Evolutionary conservation across 2,888 invertebrate genomes (phyloP).

Genomic region (Calliscelio sp.): DNA sequence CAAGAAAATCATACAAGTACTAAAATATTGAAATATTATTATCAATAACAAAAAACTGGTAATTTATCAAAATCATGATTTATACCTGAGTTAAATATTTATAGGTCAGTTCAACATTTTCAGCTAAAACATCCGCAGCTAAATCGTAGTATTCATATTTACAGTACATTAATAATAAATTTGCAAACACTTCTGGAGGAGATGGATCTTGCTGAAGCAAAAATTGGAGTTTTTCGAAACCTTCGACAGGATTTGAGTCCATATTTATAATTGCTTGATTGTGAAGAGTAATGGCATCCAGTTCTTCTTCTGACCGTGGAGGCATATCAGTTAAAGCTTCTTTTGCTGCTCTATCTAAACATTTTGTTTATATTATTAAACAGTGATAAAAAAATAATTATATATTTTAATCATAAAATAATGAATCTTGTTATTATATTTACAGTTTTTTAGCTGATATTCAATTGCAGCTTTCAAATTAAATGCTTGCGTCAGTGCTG

Average conservation of each 20-base stretch:
- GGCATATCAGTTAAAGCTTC: constrained; percentile 96
- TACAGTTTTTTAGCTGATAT: constrained; percentile 95
- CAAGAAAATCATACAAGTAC: constrained; percentile 97
- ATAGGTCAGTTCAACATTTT: constrained; percentile 98
- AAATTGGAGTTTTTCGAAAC: constrained; percentile 98
- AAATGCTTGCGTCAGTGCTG: constrained; percentile 98
- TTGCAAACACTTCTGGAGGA: constrained; percentile 99
- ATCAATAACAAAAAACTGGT: too few relatives aligned
- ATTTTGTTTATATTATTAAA: constrained; percentile 1
- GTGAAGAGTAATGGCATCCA: constrained; percentile 98
- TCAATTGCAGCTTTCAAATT: constrained; percentile 99
- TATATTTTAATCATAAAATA: too few relatives aligned
- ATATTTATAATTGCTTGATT: constrained; percentile 98
- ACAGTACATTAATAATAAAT: constrained; percentile 97
- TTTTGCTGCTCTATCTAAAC: constrained; percentile 91
- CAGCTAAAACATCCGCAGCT: constrained; percentile 98
- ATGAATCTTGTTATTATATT: constrained; percentile 66
- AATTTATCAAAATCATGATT: too few relatives aligned
- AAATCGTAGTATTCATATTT: constrained; percentile 99
- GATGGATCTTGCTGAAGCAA: constrained; percentile 98
- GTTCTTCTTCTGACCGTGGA: constrained; percentile 97
- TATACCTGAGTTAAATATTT: constrained; percentile 95
- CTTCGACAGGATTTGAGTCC: constrained; percentile 95
- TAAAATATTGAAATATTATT: constrained; percentile 78
- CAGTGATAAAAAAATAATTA: neutral